phyloP scores from a whole-genome alignment of 2,797 vertebrate species.

The Eidolon dupreanum region DNA sequence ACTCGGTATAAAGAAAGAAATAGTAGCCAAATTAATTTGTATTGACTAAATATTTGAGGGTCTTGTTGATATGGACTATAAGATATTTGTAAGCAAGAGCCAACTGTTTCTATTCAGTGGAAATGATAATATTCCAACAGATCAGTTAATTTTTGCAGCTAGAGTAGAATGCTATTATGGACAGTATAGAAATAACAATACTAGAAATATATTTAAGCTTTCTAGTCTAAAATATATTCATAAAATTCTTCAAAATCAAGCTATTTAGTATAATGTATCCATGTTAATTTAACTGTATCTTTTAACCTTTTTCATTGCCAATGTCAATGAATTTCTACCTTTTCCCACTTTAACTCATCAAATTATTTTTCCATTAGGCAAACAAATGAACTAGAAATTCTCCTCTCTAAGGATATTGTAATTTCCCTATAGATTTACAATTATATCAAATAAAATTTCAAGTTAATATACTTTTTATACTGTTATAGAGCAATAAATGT shows the following conservation, averaged over 20 bases:
- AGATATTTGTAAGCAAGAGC: background rate
- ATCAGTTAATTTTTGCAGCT: background rate
- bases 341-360: conserved; percentile 43
- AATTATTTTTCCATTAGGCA: conserved; percentile 59
- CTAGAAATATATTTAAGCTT: background rate
- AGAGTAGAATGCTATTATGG: background rate
- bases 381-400: conserved; percentile 63
- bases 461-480: conserved; percentile 20
- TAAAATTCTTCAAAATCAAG: background rate
- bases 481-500: conserved; percentile 2
- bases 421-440: conserved; percentile 34
- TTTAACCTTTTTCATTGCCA: conserved; percentile 42
- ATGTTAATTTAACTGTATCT: conserved; percentile 16
- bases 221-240: background rate
- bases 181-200: background rate
- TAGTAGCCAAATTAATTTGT: background rate
- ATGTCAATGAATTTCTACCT: conserved; percentile 50
- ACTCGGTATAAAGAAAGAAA: background rate
- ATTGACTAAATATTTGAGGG: background rate
- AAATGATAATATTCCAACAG: background rate
- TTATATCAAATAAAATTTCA: conserved; percentile 46
- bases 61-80: background rate
- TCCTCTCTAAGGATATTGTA: conserved; percentile 35
- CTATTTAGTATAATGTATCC: background rate
- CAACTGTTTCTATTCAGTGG: background rate